Base-by-base conservation (phyloP, 1,140 invertebrate genomes). In the Augochlora pura region DNA sequence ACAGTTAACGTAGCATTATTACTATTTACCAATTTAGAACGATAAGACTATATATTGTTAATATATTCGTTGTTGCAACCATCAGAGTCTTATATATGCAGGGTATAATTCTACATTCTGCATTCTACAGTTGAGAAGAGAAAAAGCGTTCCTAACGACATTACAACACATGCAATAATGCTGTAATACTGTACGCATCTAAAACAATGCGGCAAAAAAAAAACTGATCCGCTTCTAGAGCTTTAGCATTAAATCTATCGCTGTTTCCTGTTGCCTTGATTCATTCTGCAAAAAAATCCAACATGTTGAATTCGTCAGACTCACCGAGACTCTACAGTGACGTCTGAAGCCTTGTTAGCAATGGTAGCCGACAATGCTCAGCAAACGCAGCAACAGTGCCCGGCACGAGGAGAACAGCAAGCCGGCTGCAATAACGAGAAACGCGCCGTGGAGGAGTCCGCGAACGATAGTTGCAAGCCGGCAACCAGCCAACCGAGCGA, bases 281-380 rank as follows among this genome's bases (percentile, higher is more conserved):
- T 89, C 78, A 89, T 82, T 88, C 79, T 89, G 82, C 80, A 82
- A 86, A 85, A n/a, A 42, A 85, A 82, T 38, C 63, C 81, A 87
- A 87, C 84, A 86, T 88, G 64, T 85, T 87, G 81, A 86, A 89
- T 87, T 62, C 88, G 77, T 87, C 84, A 90, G 86, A 89, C 59
- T 74, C 86, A 87, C 32, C 87, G 83, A 78, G 88, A 90, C 73
- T 66, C 86, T 74, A 76, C 81, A 60, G 71, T 77, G 82, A 85
- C 89, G 72, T 84, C 66, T 64, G 89, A 90, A 75, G 81, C 82
- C 18, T 64, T 87, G 86, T 70, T 86, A 86, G 59, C 88, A 68
- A 76, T 80, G 77, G 71, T 89, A 87, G 72, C 80, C 12, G 87
- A 89, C 62, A 79, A 75, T 59, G 64, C 54, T n/a, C 77, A 88